Conservation (phyloP, 1,140 invertebrate genomes). For the Drosophila mayri region DNA sequence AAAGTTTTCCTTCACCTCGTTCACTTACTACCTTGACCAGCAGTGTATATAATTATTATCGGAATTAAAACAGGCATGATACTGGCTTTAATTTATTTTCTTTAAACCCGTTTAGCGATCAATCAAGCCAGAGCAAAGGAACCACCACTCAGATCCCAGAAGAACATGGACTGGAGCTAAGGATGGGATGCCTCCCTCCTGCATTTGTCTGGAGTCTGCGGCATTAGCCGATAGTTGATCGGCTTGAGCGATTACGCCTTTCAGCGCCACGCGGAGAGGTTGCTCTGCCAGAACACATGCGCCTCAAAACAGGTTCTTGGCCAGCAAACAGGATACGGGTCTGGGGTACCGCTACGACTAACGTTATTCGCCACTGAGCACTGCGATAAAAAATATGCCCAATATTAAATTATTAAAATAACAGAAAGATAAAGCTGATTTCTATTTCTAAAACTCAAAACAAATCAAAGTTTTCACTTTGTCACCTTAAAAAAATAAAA, state of each 20-base stretch:
- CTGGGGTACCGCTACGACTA: constrained; percentile 24
- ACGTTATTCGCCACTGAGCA: constrained; percentile 3
- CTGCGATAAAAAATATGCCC: background rate
- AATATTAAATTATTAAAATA: constrained; percentile 1
- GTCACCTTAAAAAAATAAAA: background rate
- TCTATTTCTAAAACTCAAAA: constrained; percentile 2
- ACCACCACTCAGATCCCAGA: background rate
- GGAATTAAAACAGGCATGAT: background rate
- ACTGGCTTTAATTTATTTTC: background rate
- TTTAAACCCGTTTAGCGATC: constrained; percentile 10
- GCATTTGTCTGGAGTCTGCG: background rate
- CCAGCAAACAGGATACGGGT: constrained; percentile 27
- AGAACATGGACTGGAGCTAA: background rate
- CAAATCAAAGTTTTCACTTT: constrained; percentile 22
- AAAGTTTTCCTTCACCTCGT: too few species aligned
- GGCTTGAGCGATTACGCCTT: constrained; percentile 23
- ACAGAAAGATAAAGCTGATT: background rate
- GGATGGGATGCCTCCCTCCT: background rate
- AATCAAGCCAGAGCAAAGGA: background rate
- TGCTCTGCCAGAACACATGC: constrained; percentile 16
- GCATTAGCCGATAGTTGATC: constrained; percentile 27
- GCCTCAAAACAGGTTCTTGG: constrained; percentile 20
- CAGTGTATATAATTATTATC: background rate
- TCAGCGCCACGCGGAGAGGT: constrained; percentile 6
- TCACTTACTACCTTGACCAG: too few species aligned